Base-by-base conservation (phyloP, 2,888 invertebrate species). In the Aphrophora alni region DNA sequence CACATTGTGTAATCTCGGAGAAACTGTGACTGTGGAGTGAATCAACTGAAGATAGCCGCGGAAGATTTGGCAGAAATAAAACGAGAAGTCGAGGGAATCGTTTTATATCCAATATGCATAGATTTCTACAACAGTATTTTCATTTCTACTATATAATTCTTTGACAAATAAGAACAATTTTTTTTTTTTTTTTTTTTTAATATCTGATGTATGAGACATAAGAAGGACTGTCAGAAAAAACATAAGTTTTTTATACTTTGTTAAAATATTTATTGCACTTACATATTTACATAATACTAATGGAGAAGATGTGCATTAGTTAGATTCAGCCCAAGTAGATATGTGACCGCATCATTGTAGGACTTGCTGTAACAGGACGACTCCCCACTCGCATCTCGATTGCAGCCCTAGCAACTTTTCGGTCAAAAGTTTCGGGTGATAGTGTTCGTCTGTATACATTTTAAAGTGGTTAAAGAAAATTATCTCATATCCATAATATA, bases 401-500 rank as follows among this genome's bases (percentile, higher is more conserved):
- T 17, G 84, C 84, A 17, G 85, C 85, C 77, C 85, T 85, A 59
- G 84, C 84, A 5, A 86, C 86, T 82, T 86, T 86, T 44, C 85
- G 81, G 82, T 87, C 87, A 81, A 87, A 87, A n/a, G 87, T 87
- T 82, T 87, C 86, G 12, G 87, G 87, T 24, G 86, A 85, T 73
- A 86, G 81, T 12, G 86, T 86, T 44, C 84, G 82, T 82, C 87
- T 87, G 83, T 44, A 85, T 21, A 21, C n/a, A 59, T 59, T 59
- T 59, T 33, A 33, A 33, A 33, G 33, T 33, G n/a, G n/a, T n/a
- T n/a, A n/a, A n/a, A n/a, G n/a, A n/a, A n/a, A n/a, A n/a, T n/a
- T n/a, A n/a, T n/a, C n/a, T n/a, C n/a, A n/a, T n/a, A n/a, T n/a
- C n/a, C n/a, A n/a, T n/a, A n/a, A n/a, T n/a, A n/a, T n/a, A n/a